Conservation (phyloP, 1,140 invertebrate genomes). For the Zaprionus camerounensis region DNA sequence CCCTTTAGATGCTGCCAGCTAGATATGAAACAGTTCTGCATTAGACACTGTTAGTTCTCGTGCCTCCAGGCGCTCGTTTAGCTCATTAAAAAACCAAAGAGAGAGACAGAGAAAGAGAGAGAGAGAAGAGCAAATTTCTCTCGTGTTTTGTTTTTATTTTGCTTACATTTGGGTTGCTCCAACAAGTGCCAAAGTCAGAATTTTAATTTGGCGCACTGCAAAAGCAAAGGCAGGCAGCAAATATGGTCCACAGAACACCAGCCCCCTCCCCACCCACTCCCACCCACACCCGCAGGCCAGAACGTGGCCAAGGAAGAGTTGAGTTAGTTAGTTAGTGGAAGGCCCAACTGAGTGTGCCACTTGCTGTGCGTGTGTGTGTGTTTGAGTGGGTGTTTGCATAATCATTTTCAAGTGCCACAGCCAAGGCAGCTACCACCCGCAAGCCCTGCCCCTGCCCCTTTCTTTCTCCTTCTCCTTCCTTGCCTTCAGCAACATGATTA, state of each 20-base stretch:
- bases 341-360: conserved; percentile 9
- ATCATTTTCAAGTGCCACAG: conserved; percentile 47
- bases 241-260: conserved; percentile 15
- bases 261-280: neutral
- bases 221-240: neutral
- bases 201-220: conserved; percentile 71
- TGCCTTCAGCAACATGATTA: conserved; percentile 56
- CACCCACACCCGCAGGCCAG: conserved; percentile 18
- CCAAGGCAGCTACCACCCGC: conserved; percentile 1
- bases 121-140: conserved; percentile 17
- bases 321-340: conserved; percentile 22
- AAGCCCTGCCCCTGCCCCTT: neutral
- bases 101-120: neutral
- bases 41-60: conserved; percentile 21
- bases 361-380: conserved; percentile 13
- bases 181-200: conserved; percentile 78
- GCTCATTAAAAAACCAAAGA: conserved; percentile 76
- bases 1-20: conserved; percentile 13
- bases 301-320: conserved; percentile 34
- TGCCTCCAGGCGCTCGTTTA: conserved; percentile 53
- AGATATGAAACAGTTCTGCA: conserved; percentile 30
- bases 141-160: conserved; percentile 12
- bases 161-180: conserved; percentile 1
- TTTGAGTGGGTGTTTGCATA: conserved; percentile 48
- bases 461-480: neutral